phyloP scores from a whole-genome alignment of 37 sponge, comb jelly and placozoan genomes.

The Bolinopsis microptera region DNA sequence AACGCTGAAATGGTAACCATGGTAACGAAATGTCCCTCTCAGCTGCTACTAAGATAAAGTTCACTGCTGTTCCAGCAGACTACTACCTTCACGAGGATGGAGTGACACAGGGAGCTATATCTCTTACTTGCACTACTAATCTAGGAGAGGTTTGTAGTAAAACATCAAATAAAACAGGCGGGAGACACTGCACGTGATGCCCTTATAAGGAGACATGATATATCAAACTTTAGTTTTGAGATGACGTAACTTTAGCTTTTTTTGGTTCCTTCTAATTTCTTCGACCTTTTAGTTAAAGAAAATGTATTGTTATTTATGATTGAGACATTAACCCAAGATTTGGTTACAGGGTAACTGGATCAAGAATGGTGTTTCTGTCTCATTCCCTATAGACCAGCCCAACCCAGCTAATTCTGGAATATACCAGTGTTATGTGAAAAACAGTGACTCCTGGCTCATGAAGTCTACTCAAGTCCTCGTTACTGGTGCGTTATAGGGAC shows the following conservation, averaged over 20 bases:
- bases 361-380: background rate
- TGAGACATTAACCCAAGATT: no score
- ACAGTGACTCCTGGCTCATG: conserved; percentile 5
- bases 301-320: no score
- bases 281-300: no score
- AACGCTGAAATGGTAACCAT: no score
- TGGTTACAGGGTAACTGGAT: conserved; percentile 39
- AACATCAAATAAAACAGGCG: no score
- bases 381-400: conserved; percentile 19
- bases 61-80: background rate
- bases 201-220: no score
- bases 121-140: background rate
- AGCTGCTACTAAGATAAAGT: background rate
- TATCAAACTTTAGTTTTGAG: no score
- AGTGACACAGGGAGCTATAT: background rate
- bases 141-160: background rate
- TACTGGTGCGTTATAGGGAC: background rate
- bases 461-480: background rate
- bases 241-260: no score
- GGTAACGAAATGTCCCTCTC: no score
- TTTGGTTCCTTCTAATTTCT: no score
- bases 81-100: conserved; percentile 16
- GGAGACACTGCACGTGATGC: no score
- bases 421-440: background rate
- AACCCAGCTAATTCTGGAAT: background rate